phyloP scores from a whole-genome alignment of 2,888 invertebrate species.

The Steinernema carpocapsae region DNA sequence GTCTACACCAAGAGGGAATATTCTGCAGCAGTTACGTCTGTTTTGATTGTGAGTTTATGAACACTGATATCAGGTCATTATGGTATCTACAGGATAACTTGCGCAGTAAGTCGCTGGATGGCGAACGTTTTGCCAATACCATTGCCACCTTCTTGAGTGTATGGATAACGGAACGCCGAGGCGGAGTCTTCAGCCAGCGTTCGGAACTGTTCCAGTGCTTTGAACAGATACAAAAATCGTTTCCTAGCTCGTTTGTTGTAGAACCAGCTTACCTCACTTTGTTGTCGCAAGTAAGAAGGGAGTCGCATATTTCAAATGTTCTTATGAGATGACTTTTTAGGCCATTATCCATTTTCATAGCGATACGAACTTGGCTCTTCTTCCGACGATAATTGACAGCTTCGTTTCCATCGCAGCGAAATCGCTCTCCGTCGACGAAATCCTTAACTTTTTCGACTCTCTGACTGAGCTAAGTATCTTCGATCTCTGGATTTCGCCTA shows the following conservation, averaged over 20 bases:
- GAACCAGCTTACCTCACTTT: background rate
- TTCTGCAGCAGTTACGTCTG: constrained; percentile 29
- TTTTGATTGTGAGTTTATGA: constrained; percentile 29
- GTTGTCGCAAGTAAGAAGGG: background rate
- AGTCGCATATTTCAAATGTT: background rate
- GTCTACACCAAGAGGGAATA: constrained; percentile 25
- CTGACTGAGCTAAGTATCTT: constrained; percentile 48
- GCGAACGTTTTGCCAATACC: background rate
- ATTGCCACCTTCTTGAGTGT: constrained; percentile 18
- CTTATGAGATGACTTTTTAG: background rate
- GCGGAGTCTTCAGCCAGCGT: constrained; percentile 1
- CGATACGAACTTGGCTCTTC: background rate
- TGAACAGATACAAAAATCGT: background rate
- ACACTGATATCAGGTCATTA: background rate
- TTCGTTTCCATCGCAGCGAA: background rate
- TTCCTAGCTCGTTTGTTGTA: background rate
- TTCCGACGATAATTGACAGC: background rate
- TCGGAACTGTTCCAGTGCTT: background rate
- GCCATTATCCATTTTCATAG: background rate
- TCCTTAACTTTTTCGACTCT: constrained; percentile 43
- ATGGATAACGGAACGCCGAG: constrained; percentile 34
- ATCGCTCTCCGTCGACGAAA: background rate
- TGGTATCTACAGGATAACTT: background rate
- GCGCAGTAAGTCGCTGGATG: background rate
- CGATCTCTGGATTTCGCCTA: constrained; percentile 46